These are phyloP conservation scores for Whitmania pigra DNA, from an alignment of 1,140 invertebrate species.

Conservation along the genomic window DNA sequence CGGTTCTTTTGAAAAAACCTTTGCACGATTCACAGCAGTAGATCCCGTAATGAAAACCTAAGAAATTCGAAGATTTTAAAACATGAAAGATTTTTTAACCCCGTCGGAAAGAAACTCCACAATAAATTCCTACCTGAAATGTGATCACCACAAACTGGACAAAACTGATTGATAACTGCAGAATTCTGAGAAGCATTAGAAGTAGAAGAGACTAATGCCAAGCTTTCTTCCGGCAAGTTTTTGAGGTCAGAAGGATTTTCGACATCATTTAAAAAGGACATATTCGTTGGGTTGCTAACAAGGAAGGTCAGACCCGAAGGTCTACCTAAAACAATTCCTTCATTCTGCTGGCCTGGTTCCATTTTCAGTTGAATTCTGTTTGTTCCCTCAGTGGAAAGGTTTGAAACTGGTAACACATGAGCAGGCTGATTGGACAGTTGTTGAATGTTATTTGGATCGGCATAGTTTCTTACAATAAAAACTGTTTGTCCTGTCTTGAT, in stretches of 20 bases:
- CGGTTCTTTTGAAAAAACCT: constrained; percentile 94
- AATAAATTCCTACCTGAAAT: constrained; percentile 58
- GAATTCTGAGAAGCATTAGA: constrained; percentile 25
- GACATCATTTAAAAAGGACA: not conserved
- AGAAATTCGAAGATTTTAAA: not conserved
- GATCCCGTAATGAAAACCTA: constrained; percentile 51
- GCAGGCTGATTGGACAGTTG: too few relatives aligned
- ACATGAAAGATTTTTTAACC: too few relatives aligned
- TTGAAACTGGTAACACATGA: too few relatives aligned
- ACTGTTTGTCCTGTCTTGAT: too few relatives aligned
- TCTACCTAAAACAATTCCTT: too few relatives aligned
- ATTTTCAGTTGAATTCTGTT: too few relatives aligned
- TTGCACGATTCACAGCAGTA: constrained; percentile 94
- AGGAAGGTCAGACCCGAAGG: too few relatives aligned
- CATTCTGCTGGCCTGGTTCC: too few relatives aligned
- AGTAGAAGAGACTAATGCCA: constrained; percentile 27
- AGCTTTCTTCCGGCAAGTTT: constrained; percentile 28
- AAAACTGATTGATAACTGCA: constrained; percentile 52
- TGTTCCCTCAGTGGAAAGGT: too few relatives aligned
- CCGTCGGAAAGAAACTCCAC: not conserved
- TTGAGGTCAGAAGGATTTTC: not conserved
- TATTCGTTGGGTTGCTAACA: too few relatives aligned
- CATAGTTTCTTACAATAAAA: too few relatives aligned
- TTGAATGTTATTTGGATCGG: too few relatives aligned
- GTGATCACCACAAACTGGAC: constrained; percentile 86